phyloP scores from a whole-genome alignment of 2,888 invertebrate genomes.

The Zele albiditarsus region DNA sequence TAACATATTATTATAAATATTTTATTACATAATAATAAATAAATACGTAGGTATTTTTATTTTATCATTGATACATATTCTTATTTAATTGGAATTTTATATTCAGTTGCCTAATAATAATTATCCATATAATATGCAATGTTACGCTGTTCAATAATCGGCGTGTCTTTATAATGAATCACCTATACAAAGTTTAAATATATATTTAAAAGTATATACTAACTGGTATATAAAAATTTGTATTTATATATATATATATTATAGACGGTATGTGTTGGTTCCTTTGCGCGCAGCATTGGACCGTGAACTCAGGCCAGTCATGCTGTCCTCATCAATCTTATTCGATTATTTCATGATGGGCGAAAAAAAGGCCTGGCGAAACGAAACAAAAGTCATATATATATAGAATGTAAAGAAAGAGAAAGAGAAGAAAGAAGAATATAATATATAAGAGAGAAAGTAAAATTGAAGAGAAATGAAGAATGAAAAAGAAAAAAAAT shows the following conservation, averaged over 20 bases:
- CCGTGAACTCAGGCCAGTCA: conserved; percentile 62
- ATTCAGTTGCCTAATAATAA: conserved; percentile 33
- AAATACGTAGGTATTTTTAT: background rate
- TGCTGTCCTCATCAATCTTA: conserved; percentile 72
- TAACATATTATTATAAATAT: background rate
- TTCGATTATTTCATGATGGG: conserved; percentile 73
- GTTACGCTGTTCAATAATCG: conserved; percentile 61
- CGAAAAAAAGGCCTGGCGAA: conserved; percentile 61
- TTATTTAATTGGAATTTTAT: background rate
- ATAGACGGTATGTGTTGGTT: background rate
- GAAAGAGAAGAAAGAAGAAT: conserved; percentile 11
- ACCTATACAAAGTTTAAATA: conserved; percentile 16
- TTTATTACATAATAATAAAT: background rate
- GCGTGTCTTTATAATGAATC: conserved; percentile 43
- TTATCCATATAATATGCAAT: conserved; percentile 63
- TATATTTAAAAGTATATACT: background rate
- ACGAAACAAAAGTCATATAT: conserved; percentile 51
- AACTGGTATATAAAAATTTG: conserved; percentile 8
- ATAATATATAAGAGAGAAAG: conserved; percentile 34
- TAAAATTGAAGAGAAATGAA: background rate
- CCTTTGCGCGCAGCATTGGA: conserved; percentile 15
- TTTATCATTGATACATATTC: background rate
- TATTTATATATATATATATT: conserved; percentile 2
- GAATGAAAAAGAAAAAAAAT: background rate
- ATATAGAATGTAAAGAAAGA: conserved; percentile 15